Conservation (phyloP, 1,140 invertebrate species). For the Uloborus diversus region DNA sequence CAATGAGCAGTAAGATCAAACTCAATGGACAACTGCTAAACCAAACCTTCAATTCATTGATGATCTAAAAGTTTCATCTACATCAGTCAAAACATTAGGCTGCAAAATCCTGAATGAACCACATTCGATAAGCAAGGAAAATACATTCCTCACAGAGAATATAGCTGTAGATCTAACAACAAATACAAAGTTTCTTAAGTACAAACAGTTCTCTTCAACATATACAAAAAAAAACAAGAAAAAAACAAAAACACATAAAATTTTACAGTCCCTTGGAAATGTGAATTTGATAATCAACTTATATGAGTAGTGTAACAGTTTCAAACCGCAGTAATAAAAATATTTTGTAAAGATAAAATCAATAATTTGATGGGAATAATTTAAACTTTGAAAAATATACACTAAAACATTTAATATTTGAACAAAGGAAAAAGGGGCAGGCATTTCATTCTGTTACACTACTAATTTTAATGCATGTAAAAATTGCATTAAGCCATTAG, state of each 20-base stretch:
- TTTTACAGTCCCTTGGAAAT: background rate
- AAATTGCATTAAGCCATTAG: conserved; percentile 43
- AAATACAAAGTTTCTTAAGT: too few species aligned
- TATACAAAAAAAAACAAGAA: too few species aligned
- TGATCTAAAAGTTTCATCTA: too few species aligned
- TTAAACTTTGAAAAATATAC: background rate
- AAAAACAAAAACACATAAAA: background rate
- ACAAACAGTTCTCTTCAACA: too few species aligned
- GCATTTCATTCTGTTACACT: background rate
- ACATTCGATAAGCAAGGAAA: too few species aligned
- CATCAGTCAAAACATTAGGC: too few species aligned
- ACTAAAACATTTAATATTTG: background rate
- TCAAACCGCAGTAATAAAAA: background rate
- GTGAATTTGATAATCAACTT: background rate
- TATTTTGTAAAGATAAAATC: background rate
- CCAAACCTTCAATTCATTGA: too few species aligned
- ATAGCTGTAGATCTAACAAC: too few species aligned
- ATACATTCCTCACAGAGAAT: too few species aligned
- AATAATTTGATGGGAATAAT: background rate
- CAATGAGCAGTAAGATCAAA: too few species aligned
- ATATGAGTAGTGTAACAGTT: background rate
- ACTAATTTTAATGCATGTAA: background rate
- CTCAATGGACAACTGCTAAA: too few species aligned
- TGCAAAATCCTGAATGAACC: too few species aligned
- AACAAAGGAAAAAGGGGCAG: background rate